Conservation (phyloP, 2,888 invertebrate genomes). For the Eucera pruinosa region DNA sequence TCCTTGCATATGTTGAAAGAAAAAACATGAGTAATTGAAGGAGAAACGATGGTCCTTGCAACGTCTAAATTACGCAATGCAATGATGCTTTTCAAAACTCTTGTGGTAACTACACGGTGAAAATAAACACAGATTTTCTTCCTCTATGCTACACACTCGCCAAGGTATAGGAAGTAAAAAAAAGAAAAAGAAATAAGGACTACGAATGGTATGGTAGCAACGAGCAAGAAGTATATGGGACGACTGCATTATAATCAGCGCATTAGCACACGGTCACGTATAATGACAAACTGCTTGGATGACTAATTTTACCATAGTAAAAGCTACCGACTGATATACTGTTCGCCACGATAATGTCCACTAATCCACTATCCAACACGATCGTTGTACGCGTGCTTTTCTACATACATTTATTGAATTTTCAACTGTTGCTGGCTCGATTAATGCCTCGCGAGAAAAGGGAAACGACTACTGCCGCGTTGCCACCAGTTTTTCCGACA, state of each 20-base stretch:
- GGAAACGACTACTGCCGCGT: background rate
- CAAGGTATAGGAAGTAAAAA: background rate
- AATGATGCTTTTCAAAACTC: background rate
- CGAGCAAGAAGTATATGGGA: conserved; percentile 31
- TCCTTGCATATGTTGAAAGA: background rate
- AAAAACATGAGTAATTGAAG: conserved; percentile 18
- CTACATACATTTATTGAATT: conserved; percentile 8
- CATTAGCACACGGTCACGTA: conserved; percentile 50
- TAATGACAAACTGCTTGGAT: conserved; percentile 37
- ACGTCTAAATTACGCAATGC: conserved; percentile 35
- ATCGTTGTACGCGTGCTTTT: background rate
- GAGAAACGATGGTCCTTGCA: conserved; percentile 42
- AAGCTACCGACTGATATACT: conserved; percentile 5
- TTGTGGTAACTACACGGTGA: background rate
- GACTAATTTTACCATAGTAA: conserved; percentile 38
- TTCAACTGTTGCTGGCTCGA: conserved; percentile 4
- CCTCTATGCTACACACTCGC: background rate
- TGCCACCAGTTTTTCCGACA: background rate
- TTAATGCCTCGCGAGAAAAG: conserved; percentile 12
- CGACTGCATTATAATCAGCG: conserved; percentile 46
- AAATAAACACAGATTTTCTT: background rate
- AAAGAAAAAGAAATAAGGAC: background rate
- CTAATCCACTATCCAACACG: background rate
- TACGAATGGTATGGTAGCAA: conserved; percentile 2
- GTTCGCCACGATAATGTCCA: conserved; percentile 13